phyloP scores from a whole-genome alignment of 2,888 invertebrate genomes.

The Sceliomorpha sp. region DNA sequence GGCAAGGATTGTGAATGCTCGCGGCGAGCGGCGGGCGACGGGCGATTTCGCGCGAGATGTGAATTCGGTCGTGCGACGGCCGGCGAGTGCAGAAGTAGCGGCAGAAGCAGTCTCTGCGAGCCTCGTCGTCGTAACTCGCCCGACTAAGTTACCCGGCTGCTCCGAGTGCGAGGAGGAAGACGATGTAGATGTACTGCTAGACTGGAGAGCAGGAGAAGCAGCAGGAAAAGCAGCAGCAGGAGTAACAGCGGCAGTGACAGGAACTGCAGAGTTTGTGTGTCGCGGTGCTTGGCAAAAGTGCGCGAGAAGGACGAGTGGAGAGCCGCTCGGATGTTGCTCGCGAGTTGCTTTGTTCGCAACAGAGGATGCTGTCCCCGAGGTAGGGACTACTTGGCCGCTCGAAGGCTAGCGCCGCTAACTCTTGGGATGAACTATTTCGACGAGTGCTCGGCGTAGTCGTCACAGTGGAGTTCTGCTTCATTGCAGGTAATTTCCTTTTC shows the following conservation, averaged over 20 bases:
- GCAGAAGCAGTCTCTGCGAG: conserved; percentile 3
- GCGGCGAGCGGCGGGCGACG: conserved; percentile 6
- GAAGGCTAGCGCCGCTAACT: conserved; percentile 33
- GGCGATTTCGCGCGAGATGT: conserved; percentile 12
- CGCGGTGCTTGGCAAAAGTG: no score
- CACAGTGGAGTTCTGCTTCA: conserved; percentile 79
- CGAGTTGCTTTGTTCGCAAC: background rate
- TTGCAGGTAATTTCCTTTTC: conserved; percentile 77
- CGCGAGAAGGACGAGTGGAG: no score
- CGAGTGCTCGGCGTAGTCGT: conserved; percentile 71
- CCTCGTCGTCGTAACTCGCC: no score
- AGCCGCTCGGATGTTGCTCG: no score
- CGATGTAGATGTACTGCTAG: no score
- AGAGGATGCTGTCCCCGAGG: conserved; percentile 10
- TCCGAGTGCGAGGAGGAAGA: no score
- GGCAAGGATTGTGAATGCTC: background rate
- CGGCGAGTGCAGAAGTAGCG: conserved; percentile 3
- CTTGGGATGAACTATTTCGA: conserved; percentile 59
- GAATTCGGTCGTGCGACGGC: conserved; percentile 8
- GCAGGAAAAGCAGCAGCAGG: no score
- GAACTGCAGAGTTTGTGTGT: no score
- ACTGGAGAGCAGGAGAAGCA: no score
- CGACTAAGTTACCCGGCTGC: no score
- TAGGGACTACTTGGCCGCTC: conserved; percentile 52
- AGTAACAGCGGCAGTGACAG: no score